Evolutionary conservation across 1,140 invertebrate species (phyloP), one percentile per base, ranked within the genome.

Genomic region (Drosophila lowei): DNA sequence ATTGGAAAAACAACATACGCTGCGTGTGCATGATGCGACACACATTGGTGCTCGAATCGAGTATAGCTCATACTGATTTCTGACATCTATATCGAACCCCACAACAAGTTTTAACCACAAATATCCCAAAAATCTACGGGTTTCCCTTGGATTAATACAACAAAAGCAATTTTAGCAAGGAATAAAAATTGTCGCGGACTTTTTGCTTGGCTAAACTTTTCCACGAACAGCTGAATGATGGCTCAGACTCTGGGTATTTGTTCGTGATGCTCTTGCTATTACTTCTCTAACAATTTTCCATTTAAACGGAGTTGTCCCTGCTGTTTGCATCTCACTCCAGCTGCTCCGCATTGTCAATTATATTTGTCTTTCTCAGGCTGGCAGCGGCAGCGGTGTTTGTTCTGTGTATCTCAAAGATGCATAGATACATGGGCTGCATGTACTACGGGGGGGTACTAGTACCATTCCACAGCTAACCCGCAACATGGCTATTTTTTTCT

Each of bases 331-430:
- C 65, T 57, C 65, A 68, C 44, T 49, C 66, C 66, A 57, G 50
- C 66, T 70, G 66, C 42, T 68, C 38, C 16, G 42, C 55, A 50
- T 63, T 65, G 53, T 54, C 52, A 50, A 55, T 64, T 72, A 71
- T 83, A 83, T 84, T 84, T 85, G 79, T 75, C 70, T 85, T 85
- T 85, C 79, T 85, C 79, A 85, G 76, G 66, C 67, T 41, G 60
- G 50, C 60, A 23, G 53, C 48, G 56, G 50, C 21, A 49, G 52
- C 53, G 58, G 15, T 72, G 72, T 81, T 81, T 85, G 65, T 71
- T 67, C 65, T 77, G 46, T 67, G 41, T 72, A 61, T 79, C 46
- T 67, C 43, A 53, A 46, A 79, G 71, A 66, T 47, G 62, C 71
- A 68, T 59, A 48, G 54, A 53, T 38, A 57, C 66, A 23, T 42